A percentile compares a stretch with the other conserved stretches of the same genome.
Evolutionary conservation across 1,140 invertebrate genomes (phyloP).

Genomic region (Arion vulgaris): DNA sequence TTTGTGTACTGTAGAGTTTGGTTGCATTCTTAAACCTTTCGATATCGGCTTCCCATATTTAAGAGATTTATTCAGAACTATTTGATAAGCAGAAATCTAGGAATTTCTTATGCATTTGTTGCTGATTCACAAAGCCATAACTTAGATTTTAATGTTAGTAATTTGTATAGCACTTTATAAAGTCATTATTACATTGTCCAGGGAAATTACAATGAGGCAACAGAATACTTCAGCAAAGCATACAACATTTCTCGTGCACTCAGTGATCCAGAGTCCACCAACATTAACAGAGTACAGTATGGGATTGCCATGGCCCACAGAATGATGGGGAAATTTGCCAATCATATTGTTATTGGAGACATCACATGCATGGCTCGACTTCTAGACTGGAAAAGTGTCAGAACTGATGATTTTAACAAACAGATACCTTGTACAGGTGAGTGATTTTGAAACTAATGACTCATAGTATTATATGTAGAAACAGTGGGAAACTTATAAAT

Average conservation of each 20-base stretch:
- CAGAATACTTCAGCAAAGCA: constrained; percentile 70
- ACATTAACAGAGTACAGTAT: constrained; percentile 66
- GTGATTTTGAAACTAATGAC: neutral
- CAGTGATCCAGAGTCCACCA: constrained; percentile 60
- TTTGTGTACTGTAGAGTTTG: too few species aligned
- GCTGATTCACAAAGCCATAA: too few species aligned
- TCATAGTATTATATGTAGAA: too few species aligned
- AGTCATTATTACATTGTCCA: too few species aligned
- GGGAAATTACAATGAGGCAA: constrained; percentile 70
- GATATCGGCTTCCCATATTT: too few species aligned
- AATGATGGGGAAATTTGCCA: constrained; percentile 60
- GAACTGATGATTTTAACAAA: constrained; percentile 65
- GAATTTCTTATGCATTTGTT: too few species aligned
- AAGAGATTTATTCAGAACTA: too few species aligned
- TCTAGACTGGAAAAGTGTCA: constrained; percentile 68
- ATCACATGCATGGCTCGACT: constrained; percentile 57
- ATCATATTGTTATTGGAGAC: constrained; percentile 56
- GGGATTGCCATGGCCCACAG: constrained; percentile 70
- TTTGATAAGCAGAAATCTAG: too few species aligned
- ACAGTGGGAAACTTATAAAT: too few species aligned
- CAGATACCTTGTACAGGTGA: constrained; percentile 62
- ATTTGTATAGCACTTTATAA: too few species aligned
- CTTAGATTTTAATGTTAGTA: too few species aligned
- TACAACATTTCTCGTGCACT: constrained; percentile 69
- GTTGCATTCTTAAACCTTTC: too few species aligned